Evolutionary conservation across 1,140 invertebrate genomes (phyloP).

Genomic region (Dendrolimus kikuchii): DNA sequence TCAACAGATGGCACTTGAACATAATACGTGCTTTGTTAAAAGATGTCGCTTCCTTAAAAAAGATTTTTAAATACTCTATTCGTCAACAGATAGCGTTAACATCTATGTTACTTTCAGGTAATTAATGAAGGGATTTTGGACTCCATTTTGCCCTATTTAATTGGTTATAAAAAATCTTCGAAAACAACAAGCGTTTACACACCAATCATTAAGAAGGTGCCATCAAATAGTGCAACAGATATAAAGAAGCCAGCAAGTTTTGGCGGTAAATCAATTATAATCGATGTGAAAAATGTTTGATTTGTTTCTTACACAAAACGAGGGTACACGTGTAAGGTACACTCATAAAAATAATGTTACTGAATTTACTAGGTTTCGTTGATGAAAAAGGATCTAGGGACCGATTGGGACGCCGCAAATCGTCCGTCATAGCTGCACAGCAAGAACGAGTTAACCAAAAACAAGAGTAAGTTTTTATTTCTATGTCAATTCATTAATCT

Average conservation of each 20-base stretch:
- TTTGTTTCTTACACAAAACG: no score
- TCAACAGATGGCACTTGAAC: no score
- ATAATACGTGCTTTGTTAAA: no score
- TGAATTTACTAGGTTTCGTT: constrained; percentile 42
- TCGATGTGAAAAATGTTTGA: background rate
- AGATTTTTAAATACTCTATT: constrained; percentile 13
- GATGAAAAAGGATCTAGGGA: constrained; percentile 63
- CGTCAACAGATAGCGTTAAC: constrained; percentile 25
- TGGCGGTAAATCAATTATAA: constrained; percentile 36
- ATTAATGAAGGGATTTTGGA: constrained; percentile 85
- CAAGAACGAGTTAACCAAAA: constrained; percentile 55
- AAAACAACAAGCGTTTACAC: constrained; percentile 67
- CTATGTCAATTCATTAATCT: background rate
- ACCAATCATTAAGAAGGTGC: constrained; percentile 72
- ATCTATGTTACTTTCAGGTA: constrained; percentile 70
- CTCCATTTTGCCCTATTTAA: constrained; percentile 81
- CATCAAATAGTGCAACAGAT: constrained; percentile 42
- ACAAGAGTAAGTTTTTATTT: constrained; percentile 50
- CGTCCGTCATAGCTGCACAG: constrained; percentile 42
- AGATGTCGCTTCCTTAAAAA: no score
- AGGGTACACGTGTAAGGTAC: background rate
- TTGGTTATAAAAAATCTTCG: constrained; percentile 67
- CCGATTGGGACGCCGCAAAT: constrained; percentile 61
- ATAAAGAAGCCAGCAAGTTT: constrained; percentile 70
- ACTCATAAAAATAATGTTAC: background rate